Base-by-base conservation (phyloP, 2,888 invertebrate species). In the Nasonovia ribisnigri region DNA sequence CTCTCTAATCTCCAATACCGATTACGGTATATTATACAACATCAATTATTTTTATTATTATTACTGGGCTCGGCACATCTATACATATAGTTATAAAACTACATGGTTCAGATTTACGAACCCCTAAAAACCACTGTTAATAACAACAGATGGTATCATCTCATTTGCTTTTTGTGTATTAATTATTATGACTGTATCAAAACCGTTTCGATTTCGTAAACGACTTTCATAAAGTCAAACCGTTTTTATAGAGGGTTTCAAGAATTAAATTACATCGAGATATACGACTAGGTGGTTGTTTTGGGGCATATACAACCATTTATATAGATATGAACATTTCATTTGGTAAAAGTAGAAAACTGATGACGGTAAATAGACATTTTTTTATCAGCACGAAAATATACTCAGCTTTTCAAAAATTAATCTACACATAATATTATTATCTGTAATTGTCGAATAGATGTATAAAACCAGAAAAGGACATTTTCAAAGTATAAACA, bases 31-130 rank as follows among this genome's bases (percentile, higher is more conserved):
- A 36, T 24, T 88, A 88, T 54, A 88, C 36, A 88, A 88, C 88
- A 42, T 60, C 89, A 89, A 89, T 89, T 60, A 60, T 89, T 88
- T n/a, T 88, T 89, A 89, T 60, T 89, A 60, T 43, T 54, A 89
- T 89, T 89, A 46, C 89, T 89, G 46, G 43, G 36, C n/a, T 89
- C 20, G 89, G 57, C 89, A 43, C 89, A 29, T 89, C 13, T 46
- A 43, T 46, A 46, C 16, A 29, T 43, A 88, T 42, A 43, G n/a
- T 42, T 88, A 26, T 42, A 54, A 46, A 46, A 60, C 29, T 42
- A 26, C 13, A 11, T 24, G 4, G 60, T 89, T n/a, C 57, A 29
- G 51, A 84, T 84, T 91, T 91, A 91, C 29, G 90, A 84, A 48
- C 90, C 84, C 42, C 84, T 77, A 60, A 57, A 88, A 60, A 57